Percentiles rank a stretch among this genome's conserved stretches.
These are phyloP conservation scores for Alviniconcha marisindica DNA, from an alignment of 1,140 invertebrate genomes.

Conservation along the genomic window DNA sequence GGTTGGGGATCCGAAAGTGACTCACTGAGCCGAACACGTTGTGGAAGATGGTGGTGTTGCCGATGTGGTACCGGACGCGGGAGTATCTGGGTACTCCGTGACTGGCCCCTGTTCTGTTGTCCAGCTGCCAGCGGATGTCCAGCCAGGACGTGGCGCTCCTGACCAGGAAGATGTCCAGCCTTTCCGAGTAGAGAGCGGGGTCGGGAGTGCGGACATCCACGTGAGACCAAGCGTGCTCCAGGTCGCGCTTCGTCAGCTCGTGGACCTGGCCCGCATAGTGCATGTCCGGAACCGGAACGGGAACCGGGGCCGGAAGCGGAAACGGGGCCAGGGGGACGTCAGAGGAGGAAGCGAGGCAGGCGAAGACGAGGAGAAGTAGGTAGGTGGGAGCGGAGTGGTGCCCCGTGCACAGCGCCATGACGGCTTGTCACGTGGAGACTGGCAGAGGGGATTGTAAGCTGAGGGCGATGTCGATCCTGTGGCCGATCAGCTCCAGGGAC, in stretches of 20 bases:
- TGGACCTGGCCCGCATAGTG: neutral
- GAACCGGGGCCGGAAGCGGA: neutral
- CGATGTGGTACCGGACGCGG: neutral
- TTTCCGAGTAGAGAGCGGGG: neutral
- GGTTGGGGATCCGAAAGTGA: slow-evolving; percentile 23
- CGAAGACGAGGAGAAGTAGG: neutral
- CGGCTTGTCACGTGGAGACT: too few species aligned
- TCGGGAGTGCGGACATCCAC: neutral
- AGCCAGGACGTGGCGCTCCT: slow-evolving; percentile 19
- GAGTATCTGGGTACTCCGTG: neutral
- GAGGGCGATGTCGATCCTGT: too few species aligned
- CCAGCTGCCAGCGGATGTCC: slow-evolving; percentile 13
- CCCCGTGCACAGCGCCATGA: too few species aligned
- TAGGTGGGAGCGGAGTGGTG: neutral
- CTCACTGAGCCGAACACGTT: neutral
- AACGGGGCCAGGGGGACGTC: neutral
- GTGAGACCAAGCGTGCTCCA: neutral
- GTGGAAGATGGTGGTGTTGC: neutral
- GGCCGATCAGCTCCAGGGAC: too few species aligned
- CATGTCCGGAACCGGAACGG: too few species aligned
- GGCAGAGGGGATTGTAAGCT: too few species aligned
- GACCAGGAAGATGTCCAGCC: neutral
- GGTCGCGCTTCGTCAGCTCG: neutral
- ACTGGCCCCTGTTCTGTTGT: neutral
- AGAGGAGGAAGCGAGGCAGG: neutral